phyloP scores from a whole-genome alignment of 2,888 invertebrate species.

The Malacosoma neustria region DNA sequence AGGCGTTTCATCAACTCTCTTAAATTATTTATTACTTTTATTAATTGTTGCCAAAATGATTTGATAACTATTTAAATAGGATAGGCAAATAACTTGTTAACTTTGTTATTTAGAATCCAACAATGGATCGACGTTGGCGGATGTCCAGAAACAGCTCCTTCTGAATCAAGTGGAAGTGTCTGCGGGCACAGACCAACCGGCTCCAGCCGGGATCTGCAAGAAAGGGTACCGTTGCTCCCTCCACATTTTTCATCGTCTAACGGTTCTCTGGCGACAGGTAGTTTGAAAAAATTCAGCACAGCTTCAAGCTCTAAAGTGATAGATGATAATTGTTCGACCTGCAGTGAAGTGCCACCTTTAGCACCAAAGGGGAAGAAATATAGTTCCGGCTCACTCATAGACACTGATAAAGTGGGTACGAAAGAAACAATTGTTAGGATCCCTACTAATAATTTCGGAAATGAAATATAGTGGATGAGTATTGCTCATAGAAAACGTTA shows the following conservation, averaged over 20 bases:
- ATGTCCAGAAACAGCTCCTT: conserved; percentile 44
- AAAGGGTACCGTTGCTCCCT: conserved; percentile 56
- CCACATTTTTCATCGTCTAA: conserved; percentile 64
- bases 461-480: conserved; percentile 38
- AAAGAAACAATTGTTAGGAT: conserved; percentile 62
- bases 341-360: conserved; percentile 59
- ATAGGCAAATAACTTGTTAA: no score
- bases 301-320: conserved; percentile 43
- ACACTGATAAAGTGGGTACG: conserved; percentile 51
- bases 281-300: conserved; percentile 52
- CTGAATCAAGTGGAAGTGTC: conserved; percentile 43
- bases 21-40: no score
- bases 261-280: conserved; percentile 57
- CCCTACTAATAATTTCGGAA: conserved; percentile 53
- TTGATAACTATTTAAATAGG: no score
- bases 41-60: no score
- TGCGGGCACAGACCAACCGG: conserved; percentile 42
- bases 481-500: background rate
- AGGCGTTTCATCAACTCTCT: no score
- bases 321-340: conserved; percentile 55
- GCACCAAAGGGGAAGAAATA: conserved; percentile 60
- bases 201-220: conserved; percentile 49
- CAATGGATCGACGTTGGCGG: conserved; percentile 63
- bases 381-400: conserved; percentile 61
- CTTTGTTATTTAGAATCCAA: conserved; percentile 30